Evolutionary conservation across 2,113 vertebrate species (phyloP).

Genomic region (Grammomys surdaster): DNA sequence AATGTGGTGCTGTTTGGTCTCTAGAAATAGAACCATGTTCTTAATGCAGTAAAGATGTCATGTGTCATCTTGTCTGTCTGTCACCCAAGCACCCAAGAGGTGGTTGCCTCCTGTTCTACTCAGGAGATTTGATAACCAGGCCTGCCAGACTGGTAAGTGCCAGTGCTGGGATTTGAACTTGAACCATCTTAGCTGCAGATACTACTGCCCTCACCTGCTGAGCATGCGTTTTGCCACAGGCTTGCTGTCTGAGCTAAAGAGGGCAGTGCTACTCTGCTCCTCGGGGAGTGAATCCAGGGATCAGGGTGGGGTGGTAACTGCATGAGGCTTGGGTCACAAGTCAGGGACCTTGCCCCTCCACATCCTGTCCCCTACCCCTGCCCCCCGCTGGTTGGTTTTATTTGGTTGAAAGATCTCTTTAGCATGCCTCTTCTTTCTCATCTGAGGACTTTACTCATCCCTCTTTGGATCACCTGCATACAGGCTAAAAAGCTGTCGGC

Average conservation of each 20-base stretch:
- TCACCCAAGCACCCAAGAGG: background rate
- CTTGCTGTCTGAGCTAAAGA: background rate
- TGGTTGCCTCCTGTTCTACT: background rate
- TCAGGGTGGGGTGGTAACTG: background rate
- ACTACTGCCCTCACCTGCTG: rapidly evolving
- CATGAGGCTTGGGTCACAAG: background rate
- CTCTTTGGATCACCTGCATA: background rate
- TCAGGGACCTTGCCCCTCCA: background rate
- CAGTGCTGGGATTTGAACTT: background rate
- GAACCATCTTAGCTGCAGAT: rapidly evolving
- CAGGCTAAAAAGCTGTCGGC: background rate
- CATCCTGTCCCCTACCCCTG: background rate
- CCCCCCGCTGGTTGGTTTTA: background rate
- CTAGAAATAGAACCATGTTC: slow-evolving; percentile 50
- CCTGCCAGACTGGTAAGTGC: background rate
- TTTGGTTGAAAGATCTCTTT: background rate
- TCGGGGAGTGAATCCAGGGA: rapidly evolving
- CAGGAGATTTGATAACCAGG: background rate
- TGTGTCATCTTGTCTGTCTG: rapidly evolving
- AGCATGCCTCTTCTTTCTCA: background rate
- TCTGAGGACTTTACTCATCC: background rate
- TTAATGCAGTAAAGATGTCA: background rate
- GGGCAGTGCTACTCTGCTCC: background rate
- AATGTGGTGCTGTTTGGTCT: background rate
- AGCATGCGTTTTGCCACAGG: background rate